Evolutionary conservation across 2,888 invertebrate species (phyloP).

Genomic region (Cerceris rybyensis): DNA sequence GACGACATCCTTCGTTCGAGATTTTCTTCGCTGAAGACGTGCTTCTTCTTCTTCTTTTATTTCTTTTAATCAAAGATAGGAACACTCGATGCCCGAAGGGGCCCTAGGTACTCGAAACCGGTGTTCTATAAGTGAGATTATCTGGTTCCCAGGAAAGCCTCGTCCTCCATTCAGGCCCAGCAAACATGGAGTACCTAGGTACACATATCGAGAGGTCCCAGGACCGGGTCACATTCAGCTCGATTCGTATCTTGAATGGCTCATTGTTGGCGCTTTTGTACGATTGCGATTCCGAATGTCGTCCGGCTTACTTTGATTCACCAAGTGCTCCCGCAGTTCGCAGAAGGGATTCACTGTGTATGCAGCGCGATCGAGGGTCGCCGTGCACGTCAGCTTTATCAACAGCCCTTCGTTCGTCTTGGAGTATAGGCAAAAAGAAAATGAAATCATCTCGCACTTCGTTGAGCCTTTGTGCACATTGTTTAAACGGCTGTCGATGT

Average conservation of each 20-base stretch:
- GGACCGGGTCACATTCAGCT: slow-evolving; percentile 67
- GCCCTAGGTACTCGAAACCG: slow-evolving; percentile 59
- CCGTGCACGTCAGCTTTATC: slow-evolving; percentile 64
- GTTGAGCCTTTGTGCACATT: slow-evolving; percentile 58
- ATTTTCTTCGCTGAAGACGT: slow-evolving; percentile 57
- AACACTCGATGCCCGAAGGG: slow-evolving; percentile 48
- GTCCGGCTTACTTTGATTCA: slow-evolving; percentile 55
- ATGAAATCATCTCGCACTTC: slow-evolving; percentile 56
- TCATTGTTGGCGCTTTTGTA: slow-evolving; percentile 76
- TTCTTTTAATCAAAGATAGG: slow-evolving; percentile 50
- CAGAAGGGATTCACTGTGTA: slow-evolving; percentile 13
- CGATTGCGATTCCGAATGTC: slow-evolving; percentile 70
- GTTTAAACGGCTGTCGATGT: slow-evolving; percentile 39
- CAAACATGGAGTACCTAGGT: slow-evolving; percentile 55
- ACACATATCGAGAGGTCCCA: slow-evolving; percentile 57
- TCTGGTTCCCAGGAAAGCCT: slow-evolving; percentile 71
- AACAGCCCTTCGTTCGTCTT: slow-evolving; percentile 59
- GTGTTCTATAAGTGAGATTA: slow-evolving; percentile 72
- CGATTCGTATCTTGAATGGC: slow-evolving; percentile 68
- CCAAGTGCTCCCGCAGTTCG: slow-evolving; percentile 25
- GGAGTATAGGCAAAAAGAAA: slow-evolving; percentile 40
- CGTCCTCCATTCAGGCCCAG: slow-evolving; percentile 65
- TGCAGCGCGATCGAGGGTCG: slow-evolving; percentile 13
- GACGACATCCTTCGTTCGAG: slow-evolving; percentile 47
- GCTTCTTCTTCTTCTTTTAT: background rate